These are phyloP conservation scores for Lissocephala sabroskyi DNA, from an alignment of 2,888 invertebrate species.

Conservation along the genomic window DNA sequence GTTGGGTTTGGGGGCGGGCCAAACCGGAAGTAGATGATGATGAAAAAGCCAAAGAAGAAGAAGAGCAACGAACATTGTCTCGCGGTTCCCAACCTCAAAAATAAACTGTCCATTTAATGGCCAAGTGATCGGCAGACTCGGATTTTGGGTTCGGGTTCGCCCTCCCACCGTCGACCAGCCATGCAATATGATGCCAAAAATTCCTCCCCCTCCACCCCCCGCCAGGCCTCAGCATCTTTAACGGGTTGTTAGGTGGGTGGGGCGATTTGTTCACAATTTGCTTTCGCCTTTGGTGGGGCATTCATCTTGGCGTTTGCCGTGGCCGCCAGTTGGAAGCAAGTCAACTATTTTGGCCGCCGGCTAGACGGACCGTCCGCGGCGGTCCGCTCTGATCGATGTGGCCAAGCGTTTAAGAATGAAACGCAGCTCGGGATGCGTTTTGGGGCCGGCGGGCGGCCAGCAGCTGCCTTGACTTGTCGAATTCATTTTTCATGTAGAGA, in stretches of 20 bases:
- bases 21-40: background rate
- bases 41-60: background rate
- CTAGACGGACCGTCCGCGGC: too few relatives aligned
- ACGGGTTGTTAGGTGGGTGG: too few relatives aligned
- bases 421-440: conserved; percentile 34
- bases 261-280: background rate
- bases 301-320: background rate
- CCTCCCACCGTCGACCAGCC: background rate
- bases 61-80: background rate
- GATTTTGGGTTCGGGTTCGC: conserved; percentile 12
- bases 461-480: conserved; percentile 57
- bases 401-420: conserved; percentile 17
- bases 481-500: too few relatives aligned
- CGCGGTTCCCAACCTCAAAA: conserved; percentile 16
- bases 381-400: too few relatives aligned
- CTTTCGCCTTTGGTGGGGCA: background rate
- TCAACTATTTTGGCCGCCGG: conserved; percentile 19
- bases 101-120: conserved; percentile 51
- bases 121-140: conserved; percentile 31
- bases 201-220: too few relatives aligned
- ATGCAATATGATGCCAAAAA: conserved; percentile 12
- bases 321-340: conserved; percentile 30
- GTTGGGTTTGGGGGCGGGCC: background rate
- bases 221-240: too few relatives aligned
- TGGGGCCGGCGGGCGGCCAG: conserved; percentile 30